Percentiles rank a stretch among this genome's conserved stretches.
Evolutionary conservation across 2,888 invertebrate genomes (phyloP).

Genomic region (Drosophila dives): DNA sequence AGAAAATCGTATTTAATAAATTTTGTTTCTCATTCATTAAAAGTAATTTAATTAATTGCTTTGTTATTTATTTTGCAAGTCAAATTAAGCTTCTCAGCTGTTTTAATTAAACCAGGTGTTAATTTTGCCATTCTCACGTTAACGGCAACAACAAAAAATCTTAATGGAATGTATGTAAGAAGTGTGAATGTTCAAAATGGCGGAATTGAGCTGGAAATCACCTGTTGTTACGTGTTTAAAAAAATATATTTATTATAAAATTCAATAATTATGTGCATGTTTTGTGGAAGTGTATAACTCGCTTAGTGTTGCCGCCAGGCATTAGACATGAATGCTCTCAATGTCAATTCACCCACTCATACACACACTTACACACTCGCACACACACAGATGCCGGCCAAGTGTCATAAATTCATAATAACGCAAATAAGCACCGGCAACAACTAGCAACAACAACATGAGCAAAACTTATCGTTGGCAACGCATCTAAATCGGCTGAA

Average conservation of each 20-base stretch:
- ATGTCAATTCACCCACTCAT: neutral
- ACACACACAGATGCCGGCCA: constrained; percentile 32
- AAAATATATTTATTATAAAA: neutral
- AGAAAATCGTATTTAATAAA: neutral
- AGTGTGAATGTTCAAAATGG: neutral
- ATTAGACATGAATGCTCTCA: neutral
- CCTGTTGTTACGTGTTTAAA: neutral
- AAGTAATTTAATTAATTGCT: too few relatives aligned
- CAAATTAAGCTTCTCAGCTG: too few relatives aligned
- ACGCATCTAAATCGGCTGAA: constrained; percentile 75
- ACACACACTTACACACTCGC: neutral
- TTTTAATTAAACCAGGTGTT: too few relatives aligned
- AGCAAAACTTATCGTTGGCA: constrained; percentile 70
- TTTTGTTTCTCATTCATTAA: too few relatives aligned
- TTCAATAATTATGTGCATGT: neutral
- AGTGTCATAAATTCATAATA: constrained; percentile 82
- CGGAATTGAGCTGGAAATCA: neutral
- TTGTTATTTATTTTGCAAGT: too few relatives aligned
- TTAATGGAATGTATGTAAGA: too few relatives aligned
- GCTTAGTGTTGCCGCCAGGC: neutral
- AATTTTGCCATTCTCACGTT: too few relatives aligned
- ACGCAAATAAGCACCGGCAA: constrained; percentile 81
- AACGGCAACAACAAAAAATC: too few relatives aligned
- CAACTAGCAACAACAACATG: constrained; percentile 26
- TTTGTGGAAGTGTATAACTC: neutral